Evolutionary conservation across 2,888 invertebrate species (phyloP), one percentile per base, ranked within the genome.

Genomic region (Hecatera dysodea): DNA sequence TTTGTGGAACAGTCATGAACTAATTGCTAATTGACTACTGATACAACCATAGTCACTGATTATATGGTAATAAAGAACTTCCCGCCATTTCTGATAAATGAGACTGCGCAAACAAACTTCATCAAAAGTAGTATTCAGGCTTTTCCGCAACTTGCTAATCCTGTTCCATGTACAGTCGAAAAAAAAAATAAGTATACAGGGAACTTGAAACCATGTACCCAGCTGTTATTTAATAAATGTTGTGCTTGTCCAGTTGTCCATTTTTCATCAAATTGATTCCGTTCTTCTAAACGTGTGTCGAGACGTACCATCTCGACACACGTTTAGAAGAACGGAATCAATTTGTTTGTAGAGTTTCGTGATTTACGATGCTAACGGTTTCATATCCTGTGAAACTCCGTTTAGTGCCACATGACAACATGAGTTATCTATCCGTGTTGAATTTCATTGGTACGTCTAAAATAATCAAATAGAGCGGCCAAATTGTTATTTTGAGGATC

Each of bases 91-190:
- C 71, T 50, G 52, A 62, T 71, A 80, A 73, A 75, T 68, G 65
- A 50, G 39, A 60, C 36, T 50, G 33, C 55, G 33, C 44, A 33
- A 77, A 84, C 73, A 84, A 83, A 80, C 74, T 80, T 84, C 72
- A 81, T 83, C 75, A 71, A 75, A 78, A 78, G 78, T 78, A 74
- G 78, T 75, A 68, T 80, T 72, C 75, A 69, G 72, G 55, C 61
- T 44, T 79, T 80, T 66, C 55, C 61, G 63, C 17, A 80, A 80
- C 81, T 81, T 52, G 61, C 63, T 83, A 80, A 83, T 83, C 77
- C 71, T 64, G 70, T 83, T 83, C 52, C 55, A 29, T 52, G 67
- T 75, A 72, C 64, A 44, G 27, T 36, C 42, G 22, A 29, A 12
- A 64, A 73, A 44, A 72, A 3, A 48, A 22, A 36, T 50, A 12